Conservation (phyloP, 92 coral and sea anemone genomes). For the Zoanthus sansibaricus region DNA sequence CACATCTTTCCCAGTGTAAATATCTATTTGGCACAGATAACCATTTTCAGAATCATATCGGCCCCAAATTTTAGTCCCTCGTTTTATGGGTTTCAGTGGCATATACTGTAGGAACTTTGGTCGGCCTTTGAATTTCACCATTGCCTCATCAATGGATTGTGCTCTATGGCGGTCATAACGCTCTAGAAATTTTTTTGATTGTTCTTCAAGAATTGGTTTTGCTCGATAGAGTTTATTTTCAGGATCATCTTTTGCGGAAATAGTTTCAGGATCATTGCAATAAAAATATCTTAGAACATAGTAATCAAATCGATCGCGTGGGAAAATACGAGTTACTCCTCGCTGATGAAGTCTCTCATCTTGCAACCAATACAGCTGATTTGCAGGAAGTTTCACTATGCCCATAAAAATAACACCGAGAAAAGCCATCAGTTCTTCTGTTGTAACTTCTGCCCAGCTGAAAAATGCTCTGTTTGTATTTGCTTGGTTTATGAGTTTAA, state of each 20-base stretch:
- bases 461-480: not conserved
- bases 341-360: not conserved
- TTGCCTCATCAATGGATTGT: not conserved
- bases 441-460: conserved; percentile 27
- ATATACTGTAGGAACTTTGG: conserved; percentile 23
- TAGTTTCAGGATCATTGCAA: too few species aligned
- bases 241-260: too few species aligned
- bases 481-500: too few species aligned
- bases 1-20: conserved; percentile 30
- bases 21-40: conserved; percentile 32
- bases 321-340: conserved; percentile 13
- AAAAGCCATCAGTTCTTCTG: conserved; percentile 38
- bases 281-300: too few species aligned
- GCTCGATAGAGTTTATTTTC: too few species aligned
- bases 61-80: conserved; percentile 39
- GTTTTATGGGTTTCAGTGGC: conserved; percentile 33
- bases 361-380: conserved; percentile 23
- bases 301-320: not conserved
- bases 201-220: too few species aligned
- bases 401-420: conserved; percentile 43
- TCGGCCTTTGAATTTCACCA: conserved; percentile 23
- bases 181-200: too few species aligned
- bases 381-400: conserved; percentile 30
- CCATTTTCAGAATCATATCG: conserved; percentile 48
- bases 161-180: too few species aligned